phyloP scores from a whole-genome alignment of 2,888 invertebrate species.

The Laothoe populi region DNA sequence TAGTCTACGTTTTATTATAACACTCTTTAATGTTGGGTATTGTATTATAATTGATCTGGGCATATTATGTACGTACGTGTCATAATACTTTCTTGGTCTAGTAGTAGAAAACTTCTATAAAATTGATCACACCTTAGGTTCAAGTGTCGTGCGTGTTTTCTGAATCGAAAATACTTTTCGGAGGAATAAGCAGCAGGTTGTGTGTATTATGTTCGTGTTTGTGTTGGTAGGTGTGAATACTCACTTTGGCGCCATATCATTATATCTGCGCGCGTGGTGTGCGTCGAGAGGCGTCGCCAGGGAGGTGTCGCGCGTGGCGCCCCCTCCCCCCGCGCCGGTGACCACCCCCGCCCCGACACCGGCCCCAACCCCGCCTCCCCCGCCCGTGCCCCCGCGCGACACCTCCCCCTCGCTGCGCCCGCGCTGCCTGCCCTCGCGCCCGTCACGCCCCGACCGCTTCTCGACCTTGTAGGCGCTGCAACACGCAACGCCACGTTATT shows the following conservation, averaged over 20 bases:
- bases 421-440: conserved; percentile 37
- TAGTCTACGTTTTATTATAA: too few relatives aligned
- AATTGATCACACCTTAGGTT: too few relatives aligned
- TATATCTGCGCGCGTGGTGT: conserved; percentile 88
- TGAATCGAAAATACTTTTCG: too few relatives aligned
- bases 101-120: too few relatives aligned
- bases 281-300: conserved; percentile 82
- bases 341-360: conserved; percentile 52
- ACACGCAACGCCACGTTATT: conserved; percentile 20
- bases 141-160: too few relatives aligned
- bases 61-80: too few relatives aligned
- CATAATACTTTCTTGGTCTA: too few relatives aligned
- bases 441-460: conserved; percentile 60
- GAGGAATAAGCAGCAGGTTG: neutral
- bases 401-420: conserved; percentile 35
- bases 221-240: conserved; percentile 56
- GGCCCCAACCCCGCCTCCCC: conserved; percentile 57
- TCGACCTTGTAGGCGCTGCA: conserved; percentile 77
- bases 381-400: conserved; percentile 60
- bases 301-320: conserved; percentile 71
- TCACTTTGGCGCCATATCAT: conserved; percentile 95
- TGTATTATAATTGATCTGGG: too few relatives aligned
- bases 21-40: too few relatives aligned
- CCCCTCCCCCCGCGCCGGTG: conserved; percentile 43
- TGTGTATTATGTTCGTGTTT: neutral